These are phyloP conservation scores for Crax fasciolata DNA, from an alignment of 2,797 vertebrate species.

Conservation along the genomic window DNA sequence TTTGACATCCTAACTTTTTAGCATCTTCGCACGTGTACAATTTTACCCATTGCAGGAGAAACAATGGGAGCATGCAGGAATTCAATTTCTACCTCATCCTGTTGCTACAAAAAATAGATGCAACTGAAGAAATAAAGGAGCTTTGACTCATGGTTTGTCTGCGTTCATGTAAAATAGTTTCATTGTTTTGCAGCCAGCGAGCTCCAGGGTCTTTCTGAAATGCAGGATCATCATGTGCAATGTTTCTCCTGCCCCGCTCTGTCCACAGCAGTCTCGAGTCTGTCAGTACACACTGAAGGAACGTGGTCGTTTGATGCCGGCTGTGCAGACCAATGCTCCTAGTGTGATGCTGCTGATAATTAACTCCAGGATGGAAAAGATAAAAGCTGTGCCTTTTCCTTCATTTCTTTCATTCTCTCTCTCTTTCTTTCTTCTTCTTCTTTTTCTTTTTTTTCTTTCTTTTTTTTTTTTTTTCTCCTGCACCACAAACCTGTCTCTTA, in stretches of 20 bases:
- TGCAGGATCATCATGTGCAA: neutral
- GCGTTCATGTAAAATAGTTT: neutral
- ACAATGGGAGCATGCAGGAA: neutral
- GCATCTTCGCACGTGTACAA: neutral
- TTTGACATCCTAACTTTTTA: neutral
- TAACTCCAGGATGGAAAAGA: neutral
- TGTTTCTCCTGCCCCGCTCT: neutral
- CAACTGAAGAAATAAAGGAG: neutral
- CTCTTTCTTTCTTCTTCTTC: neutral
- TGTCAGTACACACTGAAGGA: neutral
- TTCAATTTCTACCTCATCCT: neutral
- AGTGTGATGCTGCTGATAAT: neutral
- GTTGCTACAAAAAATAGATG: neutral
- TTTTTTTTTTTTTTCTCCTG: rapidly evolving
- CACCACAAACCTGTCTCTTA: neutral
- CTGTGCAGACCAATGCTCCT: neutral
- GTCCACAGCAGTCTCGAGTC: rapidly evolving
- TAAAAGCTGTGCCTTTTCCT: neutral
- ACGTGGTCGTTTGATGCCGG: neutral
- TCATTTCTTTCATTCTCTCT: neutral
- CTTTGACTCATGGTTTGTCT: neutral
- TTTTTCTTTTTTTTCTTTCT: rapidly evolving
- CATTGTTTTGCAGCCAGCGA: neutral
- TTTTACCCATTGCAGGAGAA: neutral
- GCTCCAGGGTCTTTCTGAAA: neutral